These are phyloP conservation scores for Montipora efflorescens DNA, from an alignment of 64 coral and sea anemone species.

Conservation along the genomic window DNA sequence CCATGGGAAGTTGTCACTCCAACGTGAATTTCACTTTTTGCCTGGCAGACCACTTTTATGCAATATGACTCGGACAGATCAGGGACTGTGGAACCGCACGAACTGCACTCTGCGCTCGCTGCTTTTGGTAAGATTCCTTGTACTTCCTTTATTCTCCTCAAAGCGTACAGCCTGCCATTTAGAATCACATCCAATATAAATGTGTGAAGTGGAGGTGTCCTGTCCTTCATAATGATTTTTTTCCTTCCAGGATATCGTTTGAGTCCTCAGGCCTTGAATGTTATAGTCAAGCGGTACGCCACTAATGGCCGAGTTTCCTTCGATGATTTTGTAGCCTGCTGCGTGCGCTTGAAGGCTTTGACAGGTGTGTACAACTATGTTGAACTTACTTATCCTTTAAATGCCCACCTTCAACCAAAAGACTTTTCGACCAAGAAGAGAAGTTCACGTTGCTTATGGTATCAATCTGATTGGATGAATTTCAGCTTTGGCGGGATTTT, in stretches of 20 bases:
- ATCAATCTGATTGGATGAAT: no score
- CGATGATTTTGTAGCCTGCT: conserved; percentile 98
- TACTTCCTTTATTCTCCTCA: neutral
- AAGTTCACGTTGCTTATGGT: no score
- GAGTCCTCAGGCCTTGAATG: conserved; percentile 72
- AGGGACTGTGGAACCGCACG: conserved; percentile 88
- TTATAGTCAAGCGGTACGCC: conserved; percentile 92
- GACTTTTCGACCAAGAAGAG: no score
- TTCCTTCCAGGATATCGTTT: conserved; percentile 79
- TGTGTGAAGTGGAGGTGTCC: neutral
- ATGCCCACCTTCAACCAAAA: no score
- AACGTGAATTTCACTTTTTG: neutral
- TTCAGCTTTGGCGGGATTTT: no score
- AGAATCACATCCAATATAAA: neutral
- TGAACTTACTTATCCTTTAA: no score
- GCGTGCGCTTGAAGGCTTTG: conserved; percentile 80
- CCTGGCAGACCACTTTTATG: conserved; percentile 83
- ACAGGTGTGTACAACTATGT: conserved; percentile 59
- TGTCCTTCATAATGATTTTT: neutral
- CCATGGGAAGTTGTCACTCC: no score
- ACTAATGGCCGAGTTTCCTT: conserved; percentile 75
- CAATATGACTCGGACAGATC: conserved; percentile 93
- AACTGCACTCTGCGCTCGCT: conserved; percentile 71
- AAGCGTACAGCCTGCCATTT: neutral
- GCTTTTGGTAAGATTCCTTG: conserved; percentile 75